Evolutionary conservation across 2,888 invertebrate genomes (phyloP).

Genomic region (Harmothoe impar): DNA sequence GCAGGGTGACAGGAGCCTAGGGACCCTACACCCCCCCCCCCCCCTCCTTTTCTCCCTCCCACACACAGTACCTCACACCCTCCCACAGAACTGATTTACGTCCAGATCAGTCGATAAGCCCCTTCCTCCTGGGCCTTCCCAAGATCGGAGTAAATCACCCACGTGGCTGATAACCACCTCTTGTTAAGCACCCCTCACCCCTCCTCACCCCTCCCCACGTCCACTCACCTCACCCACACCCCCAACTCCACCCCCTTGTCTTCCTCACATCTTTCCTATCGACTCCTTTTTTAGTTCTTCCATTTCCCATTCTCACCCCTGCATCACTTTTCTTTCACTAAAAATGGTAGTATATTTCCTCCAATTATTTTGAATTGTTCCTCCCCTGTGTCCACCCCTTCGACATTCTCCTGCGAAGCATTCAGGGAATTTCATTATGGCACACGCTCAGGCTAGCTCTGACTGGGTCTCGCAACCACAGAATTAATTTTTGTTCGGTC

Average conservation of each 20-base stretch:
- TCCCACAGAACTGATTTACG: neutral
- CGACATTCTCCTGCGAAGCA: neutral
- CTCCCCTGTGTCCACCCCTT: neutral
- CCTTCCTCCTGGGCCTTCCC: neutral
- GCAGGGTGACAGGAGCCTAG: neutral
- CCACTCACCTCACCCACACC: neutral
- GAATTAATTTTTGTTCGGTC: slow-evolving; percentile 28
- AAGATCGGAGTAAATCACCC: neutral
- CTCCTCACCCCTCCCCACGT: neutral
- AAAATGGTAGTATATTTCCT: neutral
- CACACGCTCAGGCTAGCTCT: neutral
- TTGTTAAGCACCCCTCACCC: neutral
- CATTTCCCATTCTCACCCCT: neutral
- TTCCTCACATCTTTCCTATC: neutral
- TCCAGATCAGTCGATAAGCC: neutral
- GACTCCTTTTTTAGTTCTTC: neutral
- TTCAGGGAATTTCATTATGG: neutral
- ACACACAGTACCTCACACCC: neutral
- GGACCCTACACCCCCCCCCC: neutral
- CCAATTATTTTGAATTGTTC: neutral
- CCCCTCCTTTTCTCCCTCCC: no score
- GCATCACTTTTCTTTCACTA: neutral
- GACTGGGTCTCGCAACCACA: neutral
- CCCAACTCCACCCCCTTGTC: neutral
- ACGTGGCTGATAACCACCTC: neutral